Evolutionary conservation across 2,113 vertebrate genomes (phyloP), one percentile per base, ranked within the genome.

Genomic region (Alosa alosa): DNA sequence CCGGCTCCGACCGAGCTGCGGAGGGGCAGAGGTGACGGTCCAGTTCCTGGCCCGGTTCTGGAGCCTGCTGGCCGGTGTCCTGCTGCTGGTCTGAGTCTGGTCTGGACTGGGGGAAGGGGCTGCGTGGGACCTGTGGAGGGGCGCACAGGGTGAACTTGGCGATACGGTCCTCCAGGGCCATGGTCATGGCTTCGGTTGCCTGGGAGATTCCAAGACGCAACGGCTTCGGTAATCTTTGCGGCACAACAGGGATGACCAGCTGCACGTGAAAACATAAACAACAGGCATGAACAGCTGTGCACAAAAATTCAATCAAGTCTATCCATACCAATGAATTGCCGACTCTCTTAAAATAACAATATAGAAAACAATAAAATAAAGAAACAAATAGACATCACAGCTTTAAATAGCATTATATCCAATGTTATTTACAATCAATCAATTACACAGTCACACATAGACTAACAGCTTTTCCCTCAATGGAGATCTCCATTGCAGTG

Each of bases 131-230:
- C 46, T 3, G 88, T 15, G 68, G 85, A 87, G 68, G 55, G 84
- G 52, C 52, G 83, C 39, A 72, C 88, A 98, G 99, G 8, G 94
- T 95, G 87, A 97, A 99, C 90, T 96, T 97, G 82, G 93, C 94
- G 86, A 96, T 93, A 81, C 98, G 95, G 10, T 97, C 96, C 20
- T 97, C 96, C 52, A 91, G 83, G 0, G 95, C 85, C 96, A 99
- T 95, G 91, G 83, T 6, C 20, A 96, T 88, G 0, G 98, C 98
- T 88, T 97, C 96, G 6, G 95, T 95, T 10, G 97, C 97, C 88
- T 99, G 97, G 46, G 95, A 91, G 39, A 99, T 89, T 1, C 98
- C 98, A 89, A 95, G 94, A 87, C 96, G 97, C 98, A 98, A 99
- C 92, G 99, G 98, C 0, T 95, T 93, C 81, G 95, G 93, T 88